Evolutionary conservation across 2,888 invertebrate genomes (phyloP).

Genomic region (Oscheius sp.): DNA sequence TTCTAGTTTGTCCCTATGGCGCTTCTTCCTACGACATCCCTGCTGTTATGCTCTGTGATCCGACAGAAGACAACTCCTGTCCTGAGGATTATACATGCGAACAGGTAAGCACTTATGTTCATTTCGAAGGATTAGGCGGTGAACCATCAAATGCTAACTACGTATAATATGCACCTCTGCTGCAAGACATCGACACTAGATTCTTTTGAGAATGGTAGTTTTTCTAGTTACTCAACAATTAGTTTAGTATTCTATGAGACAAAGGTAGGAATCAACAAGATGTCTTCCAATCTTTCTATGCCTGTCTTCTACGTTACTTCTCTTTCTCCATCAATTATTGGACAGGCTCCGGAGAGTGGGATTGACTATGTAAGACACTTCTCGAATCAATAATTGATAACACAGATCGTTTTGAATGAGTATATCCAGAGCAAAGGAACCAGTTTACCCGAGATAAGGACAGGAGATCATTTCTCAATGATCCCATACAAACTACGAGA

Average conservation of each 20-base stretch:
- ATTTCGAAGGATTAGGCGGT: conserved; percentile 34
- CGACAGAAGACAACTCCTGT: conserved; percentile 55
- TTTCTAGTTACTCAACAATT: background rate
- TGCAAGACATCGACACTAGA: conserved; percentile 58
- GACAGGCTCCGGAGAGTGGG: conserved; percentile 51
- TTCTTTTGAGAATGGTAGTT: conserved; percentile 56
- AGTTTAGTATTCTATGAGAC: conserved; percentile 60
- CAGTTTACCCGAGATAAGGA: conserved; percentile 54
- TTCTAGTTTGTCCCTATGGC: conserved; percentile 58
- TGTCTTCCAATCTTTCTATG: conserved; percentile 58
- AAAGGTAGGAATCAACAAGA: conserved; percentile 61
- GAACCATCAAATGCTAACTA: conserved; percentile 58
- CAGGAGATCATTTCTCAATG: conserved; percentile 61
- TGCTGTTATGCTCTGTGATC: conserved; percentile 57
- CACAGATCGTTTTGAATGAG: conserved; percentile 57
- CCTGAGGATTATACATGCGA: conserved; percentile 54
- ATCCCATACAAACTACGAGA: conserved; percentile 54
- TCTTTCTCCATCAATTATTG: conserved; percentile 58
- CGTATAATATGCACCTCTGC: conserved; percentile 61
- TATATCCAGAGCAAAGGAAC: conserved; percentile 47
- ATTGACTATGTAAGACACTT: conserved; percentile 51
- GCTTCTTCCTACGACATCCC: conserved; percentile 58
- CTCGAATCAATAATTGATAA: background rate
- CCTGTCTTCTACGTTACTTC: conserved; percentile 61
- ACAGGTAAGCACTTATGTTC: conserved; percentile 21